phyloP scores from a whole-genome alignment of 1,140 invertebrate genomes.

The Caerostris extrusa region DNA sequence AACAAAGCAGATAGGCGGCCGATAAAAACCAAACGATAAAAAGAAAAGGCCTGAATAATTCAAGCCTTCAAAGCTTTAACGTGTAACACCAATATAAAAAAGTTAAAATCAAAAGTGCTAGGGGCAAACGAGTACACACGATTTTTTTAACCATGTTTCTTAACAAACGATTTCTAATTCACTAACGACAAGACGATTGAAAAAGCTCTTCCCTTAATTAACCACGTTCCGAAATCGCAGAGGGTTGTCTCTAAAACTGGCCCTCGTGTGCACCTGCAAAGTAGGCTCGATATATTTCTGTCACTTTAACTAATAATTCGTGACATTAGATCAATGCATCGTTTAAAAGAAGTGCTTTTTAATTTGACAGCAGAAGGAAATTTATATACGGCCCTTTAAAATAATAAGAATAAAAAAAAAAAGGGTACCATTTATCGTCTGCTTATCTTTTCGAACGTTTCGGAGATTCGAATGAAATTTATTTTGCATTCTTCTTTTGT shows the following conservation, averaged over 20 bases:
- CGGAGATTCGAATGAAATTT: background rate
- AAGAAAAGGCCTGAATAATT: background rate
- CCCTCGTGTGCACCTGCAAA: background rate
- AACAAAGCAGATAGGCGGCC: background rate
- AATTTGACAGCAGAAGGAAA: background rate
- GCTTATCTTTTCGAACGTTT: background rate
- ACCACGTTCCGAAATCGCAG: background rate
- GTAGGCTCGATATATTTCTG: background rate
- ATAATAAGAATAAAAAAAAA: background rate
- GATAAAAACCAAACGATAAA: background rate
- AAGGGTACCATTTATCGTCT: background rate
- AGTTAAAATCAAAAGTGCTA: background rate
- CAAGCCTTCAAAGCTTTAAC: background rate
- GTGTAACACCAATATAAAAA: background rate
- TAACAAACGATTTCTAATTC: slow-evolving; percentile 23
- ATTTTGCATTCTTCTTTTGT: background rate
- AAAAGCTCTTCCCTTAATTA: slow-evolving; percentile 22
- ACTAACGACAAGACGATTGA: background rate
- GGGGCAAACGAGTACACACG: slow-evolving; percentile 12
- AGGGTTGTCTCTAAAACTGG: background rate
- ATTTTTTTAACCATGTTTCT: slow-evolving; percentile 13
- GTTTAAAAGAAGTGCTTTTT: slow-evolving; percentile 32
- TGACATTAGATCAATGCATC: slow-evolving; percentile 16
- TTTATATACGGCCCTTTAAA: background rate
- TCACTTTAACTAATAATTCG: slow-evolving; percentile 19